Conservation (phyloP, 2,888 invertebrate genomes). For the Sinopyrophorus schimmeli region DNA sequence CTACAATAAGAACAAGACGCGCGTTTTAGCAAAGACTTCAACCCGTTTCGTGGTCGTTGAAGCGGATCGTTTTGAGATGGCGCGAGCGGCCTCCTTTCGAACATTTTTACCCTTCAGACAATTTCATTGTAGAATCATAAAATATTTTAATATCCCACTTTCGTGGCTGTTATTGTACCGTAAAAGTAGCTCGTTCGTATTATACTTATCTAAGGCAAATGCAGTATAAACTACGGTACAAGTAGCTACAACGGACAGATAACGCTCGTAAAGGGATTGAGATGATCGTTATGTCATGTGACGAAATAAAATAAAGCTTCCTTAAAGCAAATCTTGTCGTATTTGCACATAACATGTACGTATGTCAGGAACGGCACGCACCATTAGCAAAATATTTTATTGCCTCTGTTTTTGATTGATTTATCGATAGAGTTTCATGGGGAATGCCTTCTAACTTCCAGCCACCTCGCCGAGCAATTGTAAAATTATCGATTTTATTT, state of each 20-base stretch:
- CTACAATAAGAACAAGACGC: neutral
- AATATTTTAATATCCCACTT: constrained; percentile 54
- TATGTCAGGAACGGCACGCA: constrained; percentile 15
- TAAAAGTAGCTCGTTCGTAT: constrained; percentile 52
- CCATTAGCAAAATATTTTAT: constrained; percentile 23
- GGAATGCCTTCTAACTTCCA: too few relatives aligned
- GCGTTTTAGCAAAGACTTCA: neutral
- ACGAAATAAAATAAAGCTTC: constrained; percentile 37
- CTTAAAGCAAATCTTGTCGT: constrained; percentile 26
- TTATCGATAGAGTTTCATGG: too few relatives aligned
- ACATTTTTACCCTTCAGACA: constrained; percentile 20
- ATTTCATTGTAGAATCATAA: constrained; percentile 42
- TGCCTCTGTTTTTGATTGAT: constrained; percentile 11
- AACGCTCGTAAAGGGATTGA: constrained; percentile 50
- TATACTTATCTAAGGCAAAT: constrained; percentile 51
- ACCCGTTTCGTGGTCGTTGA: neutral
- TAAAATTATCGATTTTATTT: too few relatives aligned
- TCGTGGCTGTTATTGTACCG: constrained; percentile 53
- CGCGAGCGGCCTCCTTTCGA: neutral
- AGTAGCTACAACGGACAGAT: constrained; percentile 48
- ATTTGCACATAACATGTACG: constrained; percentile 26
- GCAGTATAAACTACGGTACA: constrained; percentile 44
- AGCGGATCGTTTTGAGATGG: constrained; percentile 2
- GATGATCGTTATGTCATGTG: constrained; percentile 43
- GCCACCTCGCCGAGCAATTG: too few relatives aligned